Evolutionary conservation across 2,797 vertebrate species (phyloP).

Genomic region (Glyptemys insculpta): DNA sequence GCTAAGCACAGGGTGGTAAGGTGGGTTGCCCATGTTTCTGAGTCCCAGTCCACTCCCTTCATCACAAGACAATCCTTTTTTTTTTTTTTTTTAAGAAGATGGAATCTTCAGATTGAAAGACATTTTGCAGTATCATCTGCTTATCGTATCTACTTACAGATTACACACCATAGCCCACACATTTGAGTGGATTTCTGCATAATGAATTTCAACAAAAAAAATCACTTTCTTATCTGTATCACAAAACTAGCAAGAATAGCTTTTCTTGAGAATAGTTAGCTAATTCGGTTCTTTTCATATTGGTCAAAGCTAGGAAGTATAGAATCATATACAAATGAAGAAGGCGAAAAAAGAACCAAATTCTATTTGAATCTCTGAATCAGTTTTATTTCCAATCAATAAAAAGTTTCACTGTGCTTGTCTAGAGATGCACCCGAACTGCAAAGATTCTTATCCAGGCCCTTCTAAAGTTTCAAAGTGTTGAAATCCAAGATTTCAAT

Average conservation of each 20-base stretch:
- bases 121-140: background rate
- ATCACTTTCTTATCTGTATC: background rate
- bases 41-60: rapidly evolving
- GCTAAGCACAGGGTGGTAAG: background rate
- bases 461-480: background rate
- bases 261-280: background rate
- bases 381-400: background rate
- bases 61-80: background rate
- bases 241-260: background rate
- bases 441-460: background rate
- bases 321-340: background rate
- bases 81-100: background rate
- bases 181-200: background rate
- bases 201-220: background rate
- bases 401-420: background rate
- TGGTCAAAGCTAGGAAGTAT: background rate
- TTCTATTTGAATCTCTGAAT: background rate
- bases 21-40: background rate
- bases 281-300: background rate
- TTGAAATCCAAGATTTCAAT: background rate
- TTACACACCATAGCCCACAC: background rate
- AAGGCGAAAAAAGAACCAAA: background rate
- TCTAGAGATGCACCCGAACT: background rate
- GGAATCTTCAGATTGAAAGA: background rate
- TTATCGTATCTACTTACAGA: background rate